Evolutionary conservation across 2,888 invertebrate genomes (phyloP).

Genomic region (Agriopis aurantiaria): DNA sequence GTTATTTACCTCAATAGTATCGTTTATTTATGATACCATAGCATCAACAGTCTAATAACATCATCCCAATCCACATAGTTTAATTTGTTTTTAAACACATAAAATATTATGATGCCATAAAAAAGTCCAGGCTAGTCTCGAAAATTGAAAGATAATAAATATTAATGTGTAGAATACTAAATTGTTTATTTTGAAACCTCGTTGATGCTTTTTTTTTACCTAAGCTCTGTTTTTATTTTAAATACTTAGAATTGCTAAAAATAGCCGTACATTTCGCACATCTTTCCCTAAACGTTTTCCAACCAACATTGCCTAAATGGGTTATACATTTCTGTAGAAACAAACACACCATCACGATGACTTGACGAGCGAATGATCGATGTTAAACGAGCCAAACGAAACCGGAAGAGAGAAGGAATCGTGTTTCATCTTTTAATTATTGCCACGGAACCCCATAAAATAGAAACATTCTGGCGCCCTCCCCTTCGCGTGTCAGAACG

Average conservation of each 20-base stretch:
- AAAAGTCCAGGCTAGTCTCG: too few relatives aligned
- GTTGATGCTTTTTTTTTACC: too few relatives aligned
- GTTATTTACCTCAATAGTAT: too few relatives aligned
- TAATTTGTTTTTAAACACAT: too few relatives aligned
- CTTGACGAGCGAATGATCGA: constrained; percentile 18
- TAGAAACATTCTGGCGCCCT: constrained; percentile 40
- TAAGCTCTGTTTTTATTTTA: too few relatives aligned
- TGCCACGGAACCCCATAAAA: constrained; percentile 36
- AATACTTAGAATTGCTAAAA: background rate
- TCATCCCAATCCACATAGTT: too few relatives aligned
- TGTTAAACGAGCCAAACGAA: constrained; percentile 17
- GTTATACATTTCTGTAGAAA: constrained; percentile 4
- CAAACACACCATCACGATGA: constrained; percentile 15
- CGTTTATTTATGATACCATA: too few relatives aligned
- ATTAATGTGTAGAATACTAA: too few relatives aligned
- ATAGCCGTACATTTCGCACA: background rate
- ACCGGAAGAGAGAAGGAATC: constrained; percentile 27
- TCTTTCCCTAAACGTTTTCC: background rate
- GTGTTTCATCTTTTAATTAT: constrained; percentile 42
- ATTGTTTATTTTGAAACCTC: too few relatives aligned
- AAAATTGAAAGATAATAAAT: too few relatives aligned
- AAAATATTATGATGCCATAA: too few relatives aligned
- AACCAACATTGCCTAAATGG: background rate
- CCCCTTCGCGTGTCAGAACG: constrained; percentile 47
- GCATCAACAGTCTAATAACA: too few relatives aligned